Base-by-base conservation (phyloP, 2,797 vertebrate species). In the Rhyacichthys aspro region DNA sequence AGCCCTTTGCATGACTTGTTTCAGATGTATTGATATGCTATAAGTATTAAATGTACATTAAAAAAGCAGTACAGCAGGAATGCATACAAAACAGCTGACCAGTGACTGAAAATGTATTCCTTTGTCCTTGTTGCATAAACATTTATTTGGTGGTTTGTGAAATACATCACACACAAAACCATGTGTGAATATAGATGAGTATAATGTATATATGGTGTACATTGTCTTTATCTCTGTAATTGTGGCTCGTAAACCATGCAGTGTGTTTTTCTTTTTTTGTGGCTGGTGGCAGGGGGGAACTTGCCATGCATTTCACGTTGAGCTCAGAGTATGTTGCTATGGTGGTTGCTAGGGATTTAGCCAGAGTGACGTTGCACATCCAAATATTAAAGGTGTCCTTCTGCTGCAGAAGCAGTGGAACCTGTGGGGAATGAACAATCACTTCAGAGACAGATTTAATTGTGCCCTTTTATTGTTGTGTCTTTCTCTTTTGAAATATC, bases 281-380 rank as follows among this genome's bases (percentile, higher is more conserved):
- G 79, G 65, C 84, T 85, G 74, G 80, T 87, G 84, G 88, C 75
- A 78, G 85, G 68, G 74, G 67, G 80, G 73, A 86, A 89, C 90
- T 94, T 94, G 70, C 87, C 78, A 94, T 93, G 90, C 92, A 89
- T 84, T 92, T 91, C 92, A 94, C 91, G 91, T 93, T 84, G 83
- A 84, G 81, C 84, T 74, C 78, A 60, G 87, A 86, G 82, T 87
- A 91, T 89, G 92, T 94, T 94, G 93, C 91, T 91, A 93, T 87
- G 93, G 88, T 90, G 92, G 91, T 94, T 93, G 92, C 93, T 93
- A 93, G 86, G 91, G 92, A 92, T 92, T 93, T 92, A 92, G 88
- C 74, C 79, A 73, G 87, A 92, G 88, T 93, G 92, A 92, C 79
- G 86, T 86, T 79, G 85, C 89, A 89, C 89, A 86, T 90, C 91